phyloP scores from a whole-genome alignment of 1,140 invertebrate species.

The Wasmannia auropunctata region DNA sequence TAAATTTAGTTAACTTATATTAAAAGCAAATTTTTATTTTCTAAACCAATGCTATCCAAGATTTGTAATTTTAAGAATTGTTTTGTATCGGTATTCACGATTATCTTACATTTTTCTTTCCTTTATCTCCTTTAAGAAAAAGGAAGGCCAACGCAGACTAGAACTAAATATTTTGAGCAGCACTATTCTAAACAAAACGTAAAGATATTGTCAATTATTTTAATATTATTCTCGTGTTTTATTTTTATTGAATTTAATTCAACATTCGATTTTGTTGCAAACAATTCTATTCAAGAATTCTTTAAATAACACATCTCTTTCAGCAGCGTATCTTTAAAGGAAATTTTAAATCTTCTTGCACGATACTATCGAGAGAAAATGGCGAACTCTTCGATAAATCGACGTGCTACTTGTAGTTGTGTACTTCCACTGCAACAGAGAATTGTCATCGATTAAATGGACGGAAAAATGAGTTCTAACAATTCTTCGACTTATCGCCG shows the following conservation, averaged over 20 bases:
- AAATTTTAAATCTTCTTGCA: neutral
- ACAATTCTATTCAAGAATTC: neutral
- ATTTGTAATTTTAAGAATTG: no score
- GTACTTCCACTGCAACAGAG: neutral
- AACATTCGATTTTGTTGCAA: neutral
- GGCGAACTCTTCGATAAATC: slow-evolving; percentile 29
- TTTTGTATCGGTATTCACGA: no score
- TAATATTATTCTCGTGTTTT: neutral
- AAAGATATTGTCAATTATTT: neutral
- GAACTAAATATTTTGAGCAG: no score
- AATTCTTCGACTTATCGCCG: slow-evolving; percentile 44
- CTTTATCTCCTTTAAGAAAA: no score
- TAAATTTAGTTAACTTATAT: neutral
- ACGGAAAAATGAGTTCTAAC: slow-evolving; percentile 19
- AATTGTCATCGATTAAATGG: slow-evolving; percentile 19
- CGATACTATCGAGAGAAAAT: slow-evolving; percentile 28
- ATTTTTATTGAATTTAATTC: neutral
- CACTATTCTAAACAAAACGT: neutral
- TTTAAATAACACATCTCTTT: neutral
- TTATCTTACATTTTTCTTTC: no score
- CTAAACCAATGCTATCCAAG: no score
- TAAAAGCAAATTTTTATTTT: slow-evolving; percentile 1
- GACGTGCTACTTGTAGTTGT: neutral
- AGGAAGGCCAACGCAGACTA: no score
- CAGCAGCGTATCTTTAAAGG: neutral